Conservation (phyloP, 2,797 vertebrate species). For the Galaxias olidus region DNA sequence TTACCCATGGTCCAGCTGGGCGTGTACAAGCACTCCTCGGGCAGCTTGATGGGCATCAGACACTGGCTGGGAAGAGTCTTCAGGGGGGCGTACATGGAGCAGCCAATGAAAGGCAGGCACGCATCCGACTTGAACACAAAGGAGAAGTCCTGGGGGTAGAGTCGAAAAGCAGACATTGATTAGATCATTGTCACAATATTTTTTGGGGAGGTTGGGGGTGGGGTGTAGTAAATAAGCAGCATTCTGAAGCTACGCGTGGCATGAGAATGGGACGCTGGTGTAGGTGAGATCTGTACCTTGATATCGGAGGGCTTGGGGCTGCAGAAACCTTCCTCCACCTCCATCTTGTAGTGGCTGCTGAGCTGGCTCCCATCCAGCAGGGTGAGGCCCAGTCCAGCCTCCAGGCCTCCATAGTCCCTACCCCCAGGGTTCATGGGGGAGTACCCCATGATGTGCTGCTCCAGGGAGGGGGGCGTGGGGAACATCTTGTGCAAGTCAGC, state of each 20-base stretch:
- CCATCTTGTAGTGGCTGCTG: constrained; percentile 94
- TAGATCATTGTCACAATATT: no score
- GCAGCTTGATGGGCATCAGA: constrained; percentile 88
- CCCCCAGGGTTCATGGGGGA: constrained; percentile 98
- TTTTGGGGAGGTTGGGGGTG: no score
- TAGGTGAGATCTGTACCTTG: constrained; percentile 79
- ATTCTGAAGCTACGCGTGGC: no score
- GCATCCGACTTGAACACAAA: constrained; percentile 94
- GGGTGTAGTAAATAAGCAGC: no score
- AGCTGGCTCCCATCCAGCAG: constrained; percentile 84
- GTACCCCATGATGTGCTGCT: constrained; percentile 97
- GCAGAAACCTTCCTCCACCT: constrained; percentile 96
- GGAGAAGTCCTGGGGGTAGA: constrained; percentile 88
- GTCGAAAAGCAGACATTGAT: no score
- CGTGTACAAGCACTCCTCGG: constrained; percentile 91
- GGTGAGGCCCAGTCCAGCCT: constrained; percentile 84
- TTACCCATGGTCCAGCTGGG: constrained; percentile 94
- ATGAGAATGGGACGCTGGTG: no score
- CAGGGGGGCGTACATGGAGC: constrained; percentile 97
- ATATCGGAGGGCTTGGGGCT: constrained; percentile 97
- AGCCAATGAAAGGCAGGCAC: constrained; percentile 90
- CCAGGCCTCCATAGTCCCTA: constrained; percentile 93
- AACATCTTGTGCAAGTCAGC: constrained; percentile 98
- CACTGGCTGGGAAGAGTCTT: constrained; percentile 95
- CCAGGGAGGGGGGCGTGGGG: constrained; percentile 94